Base-by-base conservation (phyloP, 2,113 vertebrate species). In the Pachyramphus minor region DNA sequence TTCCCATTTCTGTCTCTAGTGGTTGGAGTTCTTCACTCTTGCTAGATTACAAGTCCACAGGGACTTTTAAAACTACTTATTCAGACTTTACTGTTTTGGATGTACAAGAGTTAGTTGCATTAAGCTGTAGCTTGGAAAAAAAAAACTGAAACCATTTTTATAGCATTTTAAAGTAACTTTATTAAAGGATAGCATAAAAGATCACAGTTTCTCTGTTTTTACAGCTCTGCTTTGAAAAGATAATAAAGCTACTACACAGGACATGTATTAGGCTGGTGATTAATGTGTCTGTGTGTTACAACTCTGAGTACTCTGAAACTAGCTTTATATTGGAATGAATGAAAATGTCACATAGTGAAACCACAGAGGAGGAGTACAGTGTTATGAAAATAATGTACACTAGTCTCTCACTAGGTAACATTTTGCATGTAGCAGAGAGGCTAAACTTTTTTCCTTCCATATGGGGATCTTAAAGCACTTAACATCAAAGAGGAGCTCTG, bases 51-150 rank as follows among this genome's bases (percentile, higher is more conserved):
- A 94, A 97, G 96, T 92, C 97, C 77, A 35, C 45, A 11, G 97
- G 91, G 97, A 97, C 96, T 96, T 96, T 96, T 97, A 97, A 97
- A 97, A 95, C 94, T 96, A 93, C 97, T 97, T 97, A 95, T 87
- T 96, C 94, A 92, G 95, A 94, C 91, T 97, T 96, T 96, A 97
- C 92, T 97, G 96, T 96, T 97, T 97, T 97, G 95, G 96, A 97
- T 96, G 84, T 97, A 94, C 95, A 82, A 94, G 87, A 97, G 89
- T 92, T 91, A 84, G 94, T 91, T 96, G 89, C 93, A 92, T 96
- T 97, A 97, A 94, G 59, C 85, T 96, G 89, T 53, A 97, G 76
- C 89, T 94, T 87, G 80, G 95, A 87, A 87, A 96, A 96, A 93
- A 97, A 91, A 21, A 1, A 42, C 59, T 53, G 72, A 95, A 91